Evolutionary conservation across 2,797 vertebrate species (phyloP).

Genomic region (Hippoglossus hippoglossus): DNA sequence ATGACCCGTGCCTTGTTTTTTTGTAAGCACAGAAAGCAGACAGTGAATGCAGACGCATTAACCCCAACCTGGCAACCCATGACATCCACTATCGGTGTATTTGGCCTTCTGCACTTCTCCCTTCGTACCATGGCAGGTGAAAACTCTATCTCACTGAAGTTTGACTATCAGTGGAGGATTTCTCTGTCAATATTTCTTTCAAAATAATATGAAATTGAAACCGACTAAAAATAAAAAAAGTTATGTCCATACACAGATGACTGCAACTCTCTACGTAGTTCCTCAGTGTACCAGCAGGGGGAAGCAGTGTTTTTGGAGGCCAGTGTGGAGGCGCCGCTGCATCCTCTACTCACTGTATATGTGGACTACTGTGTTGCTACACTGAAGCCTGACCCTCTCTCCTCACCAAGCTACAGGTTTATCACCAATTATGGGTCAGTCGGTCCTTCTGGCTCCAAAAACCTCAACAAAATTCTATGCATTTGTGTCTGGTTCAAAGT

Average conservation of each 20-base stretch:
- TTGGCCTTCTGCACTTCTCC: conserved; percentile 71
- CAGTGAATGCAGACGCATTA: conserved; percentile 55
- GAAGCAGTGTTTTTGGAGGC: conserved; percentile 72
- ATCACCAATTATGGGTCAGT: conserved; percentile 66
- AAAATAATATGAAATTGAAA: too few relatives aligned
- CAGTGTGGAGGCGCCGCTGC: conserved; percentile 45
- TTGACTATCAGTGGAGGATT: neutral
- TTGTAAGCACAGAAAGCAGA: conserved; percentile 47
- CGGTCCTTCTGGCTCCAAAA: neutral
- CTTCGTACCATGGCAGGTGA: conserved; percentile 60
- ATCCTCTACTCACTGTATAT: conserved; percentile 53
- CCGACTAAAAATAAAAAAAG: too few relatives aligned
- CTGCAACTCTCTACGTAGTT: conserved; percentile 38
- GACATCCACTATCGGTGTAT: conserved; percentile 63
- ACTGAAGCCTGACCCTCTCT: conserved; percentile 51
- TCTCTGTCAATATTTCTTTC: too few relatives aligned
- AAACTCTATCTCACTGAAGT: neutral
- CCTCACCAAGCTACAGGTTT: conserved; percentile 61
- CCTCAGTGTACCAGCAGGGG: conserved; percentile 72
- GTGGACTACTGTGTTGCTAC: conserved; percentile 62
- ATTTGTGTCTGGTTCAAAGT: neutral
- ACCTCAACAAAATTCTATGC: neutral
- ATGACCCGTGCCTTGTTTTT: neutral
- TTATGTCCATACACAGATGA: conserved; percentile 24
- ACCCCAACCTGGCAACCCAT: conserved; percentile 69